Percentiles rank a stretch among this genome's conserved stretches.
phyloP scores from a whole-genome alignment of 2,888 invertebrate genomes.

The Cryptophagus acutangulus region DNA sequence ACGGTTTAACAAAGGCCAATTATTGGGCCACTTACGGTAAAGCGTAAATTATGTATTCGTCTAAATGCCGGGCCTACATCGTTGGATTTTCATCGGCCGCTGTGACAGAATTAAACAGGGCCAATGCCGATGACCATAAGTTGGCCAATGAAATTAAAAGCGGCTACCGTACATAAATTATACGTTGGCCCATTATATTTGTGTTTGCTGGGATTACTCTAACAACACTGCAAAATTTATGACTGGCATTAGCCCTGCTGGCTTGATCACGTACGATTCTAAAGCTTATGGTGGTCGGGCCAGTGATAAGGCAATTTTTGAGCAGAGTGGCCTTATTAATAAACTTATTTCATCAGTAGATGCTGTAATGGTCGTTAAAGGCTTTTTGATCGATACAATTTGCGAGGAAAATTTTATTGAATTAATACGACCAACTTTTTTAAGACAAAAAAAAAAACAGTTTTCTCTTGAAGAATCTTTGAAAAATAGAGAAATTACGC shows the following conservation, averaged over 20 bases:
- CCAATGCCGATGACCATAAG: too few species aligned
- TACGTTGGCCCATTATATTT: too few species aligned
- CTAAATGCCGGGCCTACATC: too few species aligned
- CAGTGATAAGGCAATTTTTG: slow-evolving; percentile 25
- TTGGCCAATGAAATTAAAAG: too few species aligned
- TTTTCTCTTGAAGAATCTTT: slow-evolving; percentile 11
- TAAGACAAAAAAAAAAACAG: slow-evolving; percentile 19
- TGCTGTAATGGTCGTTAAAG: slow-evolving; percentile 32
- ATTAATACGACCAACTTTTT: slow-evolving; percentile 20
- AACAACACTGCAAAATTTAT: slow-evolving; percentile 27
- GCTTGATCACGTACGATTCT: slow-evolving; percentile 24
- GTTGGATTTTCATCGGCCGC: too few species aligned
- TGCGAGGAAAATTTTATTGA: slow-evolving; percentile 17
- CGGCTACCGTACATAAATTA: too few species aligned
- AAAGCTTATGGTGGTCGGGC: slow-evolving; percentile 24
- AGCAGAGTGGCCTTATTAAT: slow-evolving; percentile 20
- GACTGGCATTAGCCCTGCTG: slow-evolving; percentile 25
- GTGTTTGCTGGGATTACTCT: too few species aligned
- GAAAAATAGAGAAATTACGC: slow-evolving; percentile 17
- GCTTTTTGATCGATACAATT: slow-evolving; percentile 29
- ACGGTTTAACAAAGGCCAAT: too few species aligned
- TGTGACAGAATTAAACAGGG: too few species aligned
- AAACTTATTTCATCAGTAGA: slow-evolving; percentile 16
- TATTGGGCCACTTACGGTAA: too few species aligned
- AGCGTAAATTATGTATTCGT: too few species aligned